A percentile compares a stretch with the other conserved stretches of the same genome.
phyloP scores from a whole-genome alignment of 2,113 vertebrate species.

The Osmerus mordax region DNA sequence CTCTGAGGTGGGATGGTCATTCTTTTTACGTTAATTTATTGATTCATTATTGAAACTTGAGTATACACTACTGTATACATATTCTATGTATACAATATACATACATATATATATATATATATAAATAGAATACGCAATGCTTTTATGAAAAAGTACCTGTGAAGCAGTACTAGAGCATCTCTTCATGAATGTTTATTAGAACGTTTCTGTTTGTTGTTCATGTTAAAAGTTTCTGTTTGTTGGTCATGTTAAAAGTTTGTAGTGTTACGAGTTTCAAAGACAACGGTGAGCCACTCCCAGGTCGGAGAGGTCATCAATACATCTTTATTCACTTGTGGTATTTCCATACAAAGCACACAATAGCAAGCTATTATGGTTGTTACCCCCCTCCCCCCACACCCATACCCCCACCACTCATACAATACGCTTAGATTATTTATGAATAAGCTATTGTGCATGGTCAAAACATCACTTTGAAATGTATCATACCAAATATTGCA shows the following conservation, averaged over 20 bases:
- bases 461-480: constrained; percentile 59
- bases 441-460: constrained; percentile 48
- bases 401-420: constrained; percentile 48
- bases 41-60: not conserved
- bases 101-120: too few relatives aligned
- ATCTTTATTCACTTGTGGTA: constrained; percentile 78
- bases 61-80: not conserved
- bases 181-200: not conserved
- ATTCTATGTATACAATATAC: too few relatives aligned
- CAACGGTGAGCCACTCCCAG: constrained; percentile 64
- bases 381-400: constrained; percentile 40
- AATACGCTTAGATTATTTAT: constrained; percentile 49
- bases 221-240: not conserved
- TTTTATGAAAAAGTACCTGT: not conserved
- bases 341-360: constrained; percentile 76
- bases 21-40: not conserved
- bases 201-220: not conserved
- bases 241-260: too few relatives aligned
- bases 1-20: constrained; percentile 38
- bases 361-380: constrained; percentile 54
- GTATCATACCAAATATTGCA: constrained; percentile 63
- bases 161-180: not conserved
- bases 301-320: constrained; percentile 71
- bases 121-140: not conserved
- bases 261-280: constrained; percentile 45